Evolutionary conservation across 1,140 invertebrate species (phyloP).

Genomic region (Caenorhabditis brenneri): DNA sequence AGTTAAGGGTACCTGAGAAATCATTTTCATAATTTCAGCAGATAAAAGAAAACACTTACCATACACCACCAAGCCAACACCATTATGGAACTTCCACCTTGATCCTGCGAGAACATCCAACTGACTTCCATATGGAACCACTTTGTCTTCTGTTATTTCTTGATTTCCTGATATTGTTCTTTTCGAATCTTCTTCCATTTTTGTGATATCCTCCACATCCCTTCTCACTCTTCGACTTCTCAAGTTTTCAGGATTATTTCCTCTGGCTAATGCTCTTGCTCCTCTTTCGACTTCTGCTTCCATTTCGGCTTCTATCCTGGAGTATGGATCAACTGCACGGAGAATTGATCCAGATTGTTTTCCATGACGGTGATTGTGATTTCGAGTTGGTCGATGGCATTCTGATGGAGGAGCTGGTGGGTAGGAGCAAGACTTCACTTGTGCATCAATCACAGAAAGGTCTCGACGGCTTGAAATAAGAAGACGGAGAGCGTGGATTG

Average conservation of each 20-base stretch:
- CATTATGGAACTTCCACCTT: background rate
- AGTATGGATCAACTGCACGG: constrained; percentile 20
- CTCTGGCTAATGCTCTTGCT: constrained; percentile 1
- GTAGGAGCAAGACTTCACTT: constrained; percentile 34
- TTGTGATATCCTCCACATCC: background rate
- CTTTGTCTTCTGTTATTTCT: background rate
- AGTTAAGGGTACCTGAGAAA: background rate
- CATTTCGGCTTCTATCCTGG: background rate
- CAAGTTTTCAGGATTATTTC: background rate
- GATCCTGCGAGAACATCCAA: constrained; percentile 4
- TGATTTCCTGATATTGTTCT: background rate
- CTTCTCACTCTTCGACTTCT: background rate
- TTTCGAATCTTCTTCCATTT: background rate
- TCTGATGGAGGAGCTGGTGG: constrained; percentile 23
- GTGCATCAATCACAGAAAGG: constrained; percentile 37
- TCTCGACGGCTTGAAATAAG: constrained; percentile 4
- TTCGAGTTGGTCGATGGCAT: background rate
- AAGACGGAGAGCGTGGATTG: constrained; percentile 19
- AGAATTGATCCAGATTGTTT: background rate
- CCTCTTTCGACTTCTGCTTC: background rate
- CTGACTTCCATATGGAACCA: constrained; percentile 6
- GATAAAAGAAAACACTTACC: background rate
- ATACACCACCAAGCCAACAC: constrained; percentile 11
- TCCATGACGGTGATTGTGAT: background rate
- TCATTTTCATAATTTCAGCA: background rate